These are phyloP conservation scores for Aporophyla nigra DNA, from an alignment of 2,888 invertebrate species.

Conservation along the genomic window DNA sequence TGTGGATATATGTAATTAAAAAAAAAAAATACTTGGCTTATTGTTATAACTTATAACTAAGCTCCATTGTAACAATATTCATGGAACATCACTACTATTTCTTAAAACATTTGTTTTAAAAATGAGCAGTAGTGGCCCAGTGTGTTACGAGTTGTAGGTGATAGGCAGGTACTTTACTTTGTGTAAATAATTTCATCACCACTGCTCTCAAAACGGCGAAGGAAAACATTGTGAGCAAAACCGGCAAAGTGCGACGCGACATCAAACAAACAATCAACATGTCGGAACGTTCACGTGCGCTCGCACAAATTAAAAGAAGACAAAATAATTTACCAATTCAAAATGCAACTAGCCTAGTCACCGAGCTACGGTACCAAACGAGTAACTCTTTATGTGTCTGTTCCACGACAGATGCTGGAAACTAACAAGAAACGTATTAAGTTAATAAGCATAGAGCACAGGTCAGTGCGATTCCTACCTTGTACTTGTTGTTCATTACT, in stretches of 20 bases:
- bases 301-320: too few relatives aligned
- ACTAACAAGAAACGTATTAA: constrained; percentile 64
- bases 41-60: neutral
- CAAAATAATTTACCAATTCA: too few relatives aligned
- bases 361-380: neutral
- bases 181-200: too few relatives aligned
- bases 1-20: neutral
- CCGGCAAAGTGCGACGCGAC: neutral
- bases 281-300: neutral
- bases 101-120: neutral
- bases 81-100: neutral
- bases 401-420: constrained; percentile 68
- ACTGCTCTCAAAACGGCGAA: too few relatives aligned
- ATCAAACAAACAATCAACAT: neutral
- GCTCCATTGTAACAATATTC: neutral
- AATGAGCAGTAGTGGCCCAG: neutral
- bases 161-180: too few relatives aligned
- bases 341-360: neutral
- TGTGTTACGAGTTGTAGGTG: too few relatives aligned
- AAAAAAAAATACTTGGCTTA: neutral
- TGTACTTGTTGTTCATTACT: constrained; percentile 5
- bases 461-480: constrained; percentile 50
- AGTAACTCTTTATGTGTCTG: constrained; percentile 49
- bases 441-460: constrained; percentile 57
- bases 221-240: too few relatives aligned